Evolutionary conservation across 2,113 vertebrate species (phyloP).

Genomic region (Rhinoderma darwinii): DNA sequence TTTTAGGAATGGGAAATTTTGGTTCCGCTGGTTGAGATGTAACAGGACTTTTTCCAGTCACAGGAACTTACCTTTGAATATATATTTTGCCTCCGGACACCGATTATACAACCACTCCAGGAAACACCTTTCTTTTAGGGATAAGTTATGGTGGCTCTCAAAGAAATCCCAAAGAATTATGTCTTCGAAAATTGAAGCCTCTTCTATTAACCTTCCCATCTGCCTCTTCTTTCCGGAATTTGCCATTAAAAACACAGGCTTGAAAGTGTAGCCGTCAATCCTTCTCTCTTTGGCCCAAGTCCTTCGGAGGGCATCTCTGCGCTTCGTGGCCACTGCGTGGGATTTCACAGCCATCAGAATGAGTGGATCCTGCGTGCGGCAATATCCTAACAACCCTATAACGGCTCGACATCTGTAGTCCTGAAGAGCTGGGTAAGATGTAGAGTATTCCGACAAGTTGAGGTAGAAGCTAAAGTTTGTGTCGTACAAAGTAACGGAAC

Average conservation of each 20-base stretch:
- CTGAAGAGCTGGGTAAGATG: slow-evolving; percentile 7
- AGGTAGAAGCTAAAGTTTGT: slow-evolving; percentile 37
- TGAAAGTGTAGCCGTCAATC: neutral
- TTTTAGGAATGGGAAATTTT: too few species aligned
- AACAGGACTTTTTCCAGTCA: too few species aligned
- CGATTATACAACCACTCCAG: slow-evolving; percentile 33
- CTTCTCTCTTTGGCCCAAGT: slow-evolving; percentile 40
- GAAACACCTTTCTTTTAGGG: slow-evolving; percentile 39
- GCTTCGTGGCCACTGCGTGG: neutral
- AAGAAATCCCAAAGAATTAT: slow-evolving; percentile 30
- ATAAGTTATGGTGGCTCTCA: slow-evolving; percentile 43
- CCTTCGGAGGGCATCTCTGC: neutral
- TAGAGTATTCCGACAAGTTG: slow-evolving; percentile 1
- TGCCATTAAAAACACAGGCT: slow-evolving; percentile 30
- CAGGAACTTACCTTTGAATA: slow-evolving; percentile 40
- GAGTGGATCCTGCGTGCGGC: neutral
- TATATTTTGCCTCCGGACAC: neutral
- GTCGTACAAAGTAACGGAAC: slow-evolving; percentile 35
- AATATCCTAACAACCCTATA: slow-evolving; percentile 9
- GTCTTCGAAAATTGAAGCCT: neutral
- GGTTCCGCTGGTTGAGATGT: too few species aligned
- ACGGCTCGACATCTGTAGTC: slow-evolving; percentile 7
- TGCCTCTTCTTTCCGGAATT: neutral
- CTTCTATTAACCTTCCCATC: slow-evolving; percentile 1
- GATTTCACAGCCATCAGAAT: slow-evolving; percentile 28